Evolutionary conservation across 2,797 vertebrate genomes (phyloP).

Genomic region (Molothrus ater): DNA sequence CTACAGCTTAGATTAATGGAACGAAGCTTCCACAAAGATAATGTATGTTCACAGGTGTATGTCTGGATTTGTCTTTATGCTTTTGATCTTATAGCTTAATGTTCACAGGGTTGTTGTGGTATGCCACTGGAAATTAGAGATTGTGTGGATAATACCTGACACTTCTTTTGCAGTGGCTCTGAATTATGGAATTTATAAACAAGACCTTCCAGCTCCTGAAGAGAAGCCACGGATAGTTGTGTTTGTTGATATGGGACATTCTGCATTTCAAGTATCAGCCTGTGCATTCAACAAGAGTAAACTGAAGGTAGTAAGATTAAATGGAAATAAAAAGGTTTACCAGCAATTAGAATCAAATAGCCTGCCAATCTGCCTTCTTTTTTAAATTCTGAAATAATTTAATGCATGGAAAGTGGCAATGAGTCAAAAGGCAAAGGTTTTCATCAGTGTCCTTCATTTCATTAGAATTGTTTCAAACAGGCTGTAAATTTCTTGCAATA

Average conservation of each 20-base stretch:
- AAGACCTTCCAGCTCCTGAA: conserved; percentile 79
- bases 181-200: conserved; percentile 84
- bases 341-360: not conserved
- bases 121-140: not conserved
- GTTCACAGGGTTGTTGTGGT: not conserved
- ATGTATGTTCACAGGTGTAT: not conserved
- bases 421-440: not conserved
- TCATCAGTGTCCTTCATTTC: not conserved
- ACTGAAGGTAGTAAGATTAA: conserved; percentile 74
- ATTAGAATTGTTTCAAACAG: not conserved
- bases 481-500: not conserved
- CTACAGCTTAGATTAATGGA: not conserved
- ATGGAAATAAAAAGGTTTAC: not conserved
- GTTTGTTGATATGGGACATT: conserved; percentile 84
- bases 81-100: not conserved
- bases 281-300: conserved; percentile 84
- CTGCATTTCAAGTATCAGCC: conserved; percentile 81
- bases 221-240: conserved; percentile 80
- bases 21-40: not conserved
- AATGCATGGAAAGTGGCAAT: not conserved
- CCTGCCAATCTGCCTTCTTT: not conserved
- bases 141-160: not conserved
- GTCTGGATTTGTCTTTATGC: not conserved
- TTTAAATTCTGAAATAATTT: not conserved
- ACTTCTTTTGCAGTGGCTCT: conserved; percentile 76